A percentile compares a stretch with the other conserved stretches of the same genome.
These are phyloP conservation scores for Hydrotaea diabolus DNA, from an alignment of 2,888 invertebrate species.

Conservation along the genomic window DNA sequence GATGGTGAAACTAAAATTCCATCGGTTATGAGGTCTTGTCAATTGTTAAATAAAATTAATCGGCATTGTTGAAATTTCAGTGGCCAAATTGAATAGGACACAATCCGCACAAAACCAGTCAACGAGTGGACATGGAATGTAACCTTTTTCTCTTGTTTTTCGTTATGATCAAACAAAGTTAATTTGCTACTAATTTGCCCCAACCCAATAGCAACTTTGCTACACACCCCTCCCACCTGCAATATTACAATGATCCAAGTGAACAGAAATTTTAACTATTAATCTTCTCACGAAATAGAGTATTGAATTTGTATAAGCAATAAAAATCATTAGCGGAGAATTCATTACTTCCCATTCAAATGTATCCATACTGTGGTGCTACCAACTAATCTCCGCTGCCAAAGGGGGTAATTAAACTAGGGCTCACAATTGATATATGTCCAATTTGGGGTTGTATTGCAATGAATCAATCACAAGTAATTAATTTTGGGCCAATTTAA, in stretches of 20 bases:
- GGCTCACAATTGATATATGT: not conserved
- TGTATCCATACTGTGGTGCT: too few relatives aligned
- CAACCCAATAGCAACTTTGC: too few relatives aligned
- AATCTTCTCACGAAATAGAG: slow-evolving; percentile 27
- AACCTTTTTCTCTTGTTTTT: slow-evolving; percentile 6
- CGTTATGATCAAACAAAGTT: slow-evolving; percentile 40
- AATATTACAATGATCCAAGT: not conserved
- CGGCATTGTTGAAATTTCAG: slow-evolving; percentile 45
- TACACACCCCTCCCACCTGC: too few relatives aligned
- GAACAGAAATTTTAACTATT: slow-evolving; percentile 30
- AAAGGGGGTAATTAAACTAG: not conserved
- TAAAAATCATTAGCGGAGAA: slow-evolving; percentile 23
- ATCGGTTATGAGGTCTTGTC: slow-evolving; percentile 30
- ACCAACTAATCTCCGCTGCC: not conserved
- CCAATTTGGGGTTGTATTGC: too few relatives aligned
- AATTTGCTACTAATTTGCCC: slow-evolving; percentile 37
- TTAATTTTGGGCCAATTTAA: not conserved
- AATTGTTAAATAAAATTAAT: slow-evolving; percentile 57
- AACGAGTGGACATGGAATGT: slow-evolving; percentile 14
- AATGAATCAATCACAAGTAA: not conserved
- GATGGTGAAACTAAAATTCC: not conserved
- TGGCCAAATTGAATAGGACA: slow-evolving; percentile 9
- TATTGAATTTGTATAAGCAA: slow-evolving; percentile 12
- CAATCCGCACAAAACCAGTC: not conserved
- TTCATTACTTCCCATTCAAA: not conserved